Conservation (phyloP, 1,140 invertebrate genomes). For the Nymphalis io region DNA sequence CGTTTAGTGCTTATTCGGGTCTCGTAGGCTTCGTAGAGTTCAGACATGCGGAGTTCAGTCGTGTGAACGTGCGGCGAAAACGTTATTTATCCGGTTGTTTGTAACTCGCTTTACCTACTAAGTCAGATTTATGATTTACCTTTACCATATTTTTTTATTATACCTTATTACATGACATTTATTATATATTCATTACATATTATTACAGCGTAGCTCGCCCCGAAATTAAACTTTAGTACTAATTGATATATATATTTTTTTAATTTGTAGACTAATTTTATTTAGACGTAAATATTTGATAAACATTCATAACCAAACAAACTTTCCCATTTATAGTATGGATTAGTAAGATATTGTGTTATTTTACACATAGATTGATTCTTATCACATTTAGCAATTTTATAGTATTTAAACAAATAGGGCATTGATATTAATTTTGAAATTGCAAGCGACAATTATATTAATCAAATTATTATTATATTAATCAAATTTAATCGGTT, state of each 20-base stretch:
- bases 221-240: no score
- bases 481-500: neutral
- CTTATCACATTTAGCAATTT: neutral
- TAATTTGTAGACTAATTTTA: no score
- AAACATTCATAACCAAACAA: no score
- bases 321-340: no score
- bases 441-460: neutral
- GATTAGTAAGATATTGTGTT: neutral
- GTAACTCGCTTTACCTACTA: constrained; percentile 8
- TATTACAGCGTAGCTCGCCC: neutral
- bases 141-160: no score
- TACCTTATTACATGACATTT: constrained; percentile 11
- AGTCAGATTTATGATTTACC: neutral
- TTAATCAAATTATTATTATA: neutral
- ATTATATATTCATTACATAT: no score
- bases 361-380: neutral
- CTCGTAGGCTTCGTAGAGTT: constrained; percentile 44
- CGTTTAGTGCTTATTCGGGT: constrained; percentile 44
- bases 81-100: constrained; percentile 72
- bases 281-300: no score
- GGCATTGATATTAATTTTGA: neutral
- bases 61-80: constrained; percentile 64
- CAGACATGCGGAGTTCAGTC: constrained; percentile 17
- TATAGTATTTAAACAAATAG: neutral
- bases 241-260: no score